These are phyloP conservation scores for Caenorhabditis elegans DNA, from an alignment of 1,140 invertebrate species.

Conservation along the genomic window WBcel235 BX284603.4:4132001-4132500, in stretches of 20 bases:
- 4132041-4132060: no score
- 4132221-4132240: no score
- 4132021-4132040: no score
- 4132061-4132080: no score
- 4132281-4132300: not conserved
- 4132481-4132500: no score
- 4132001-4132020: no score
- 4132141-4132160: no score
- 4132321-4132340: not conserved
- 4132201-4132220: not conserved
- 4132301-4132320: not conserved
- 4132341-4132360: constrained; percentile 25
- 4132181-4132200: not conserved
- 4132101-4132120: not conserved
- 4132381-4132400: constrained; percentile 32
- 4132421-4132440: not conserved
- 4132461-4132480: no score
- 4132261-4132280: no score
- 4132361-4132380: constrained; percentile 29
- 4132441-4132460: not conserved
- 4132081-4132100: not conserved
- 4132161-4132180: no score
- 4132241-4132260: no score
- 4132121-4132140: no score
- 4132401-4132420: not conserved